These are phyloP conservation scores for Temnothorax rugatulus DNA, from an alignment of 2,888 invertebrate species.

Conservation along the genomic window DNA sequence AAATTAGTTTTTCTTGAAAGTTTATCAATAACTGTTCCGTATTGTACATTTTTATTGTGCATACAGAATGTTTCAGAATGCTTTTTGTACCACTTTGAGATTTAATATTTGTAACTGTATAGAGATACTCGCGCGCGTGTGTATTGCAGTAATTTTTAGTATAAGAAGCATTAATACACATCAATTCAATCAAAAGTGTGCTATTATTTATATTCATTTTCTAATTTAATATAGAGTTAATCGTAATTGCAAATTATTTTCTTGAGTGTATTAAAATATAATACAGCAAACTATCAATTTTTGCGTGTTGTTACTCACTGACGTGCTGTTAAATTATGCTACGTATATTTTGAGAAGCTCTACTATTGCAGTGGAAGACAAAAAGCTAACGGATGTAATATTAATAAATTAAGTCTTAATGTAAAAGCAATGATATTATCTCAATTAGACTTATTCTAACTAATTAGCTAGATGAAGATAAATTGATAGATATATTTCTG, in stretches of 20 bases:
- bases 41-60: not conserved
- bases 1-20: not conserved
- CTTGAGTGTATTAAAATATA: not conserved
- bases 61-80: not conserved
- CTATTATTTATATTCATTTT: not conserved
- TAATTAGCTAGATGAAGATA: not conserved
- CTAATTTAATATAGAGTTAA: not conserved
- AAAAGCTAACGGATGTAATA: not conserved
- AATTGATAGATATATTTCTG: constrained; percentile 1
- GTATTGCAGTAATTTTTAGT: not conserved
- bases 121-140: not conserved
- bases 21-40: not conserved
- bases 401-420: not conserved
- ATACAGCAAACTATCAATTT: not conserved
- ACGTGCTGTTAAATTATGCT: not conserved
- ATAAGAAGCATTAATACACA: not conserved
- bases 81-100: not conserved
- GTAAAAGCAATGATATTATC: constrained; percentile 2
- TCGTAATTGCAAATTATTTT: not conserved
- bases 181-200: not conserved
- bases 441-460: not conserved
- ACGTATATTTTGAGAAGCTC: not conserved
- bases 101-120: not conserved
- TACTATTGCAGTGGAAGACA: not conserved
- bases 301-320: not conserved